A percentile compares a stretch with the other conserved stretches of the same genome.
phyloP scores from a whole-genome alignment of 2,113 vertebrate genomes.

The Gila orcuttii region DNA sequence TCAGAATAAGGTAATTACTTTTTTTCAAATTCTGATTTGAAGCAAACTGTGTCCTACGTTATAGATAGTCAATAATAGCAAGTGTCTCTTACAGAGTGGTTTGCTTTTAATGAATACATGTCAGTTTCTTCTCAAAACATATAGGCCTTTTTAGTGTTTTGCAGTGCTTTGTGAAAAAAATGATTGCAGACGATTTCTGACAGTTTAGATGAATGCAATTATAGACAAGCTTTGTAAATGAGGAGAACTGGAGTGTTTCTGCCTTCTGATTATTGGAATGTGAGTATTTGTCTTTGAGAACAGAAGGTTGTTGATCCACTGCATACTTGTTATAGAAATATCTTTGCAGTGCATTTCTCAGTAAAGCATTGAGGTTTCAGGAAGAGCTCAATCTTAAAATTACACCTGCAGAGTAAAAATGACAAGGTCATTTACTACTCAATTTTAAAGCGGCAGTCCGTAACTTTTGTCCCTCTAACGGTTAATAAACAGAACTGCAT shows the following conservation, averaged over 20 bases:
- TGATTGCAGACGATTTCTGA: background rate
- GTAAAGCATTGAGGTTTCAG: background rate
- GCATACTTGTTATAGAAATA: background rate
- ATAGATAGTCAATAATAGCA: background rate
- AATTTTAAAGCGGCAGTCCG: background rate
- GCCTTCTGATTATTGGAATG: background rate
- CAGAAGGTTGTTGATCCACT: background rate
- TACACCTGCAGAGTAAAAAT: background rate
- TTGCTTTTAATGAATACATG: background rate
- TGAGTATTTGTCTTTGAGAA: background rate
- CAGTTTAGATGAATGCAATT: background rate
- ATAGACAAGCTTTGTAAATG: background rate
- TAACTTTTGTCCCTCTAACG: too few relatives aligned
- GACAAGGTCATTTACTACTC: background rate
- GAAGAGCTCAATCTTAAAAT: too few relatives aligned
- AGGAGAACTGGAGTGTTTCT: background rate
- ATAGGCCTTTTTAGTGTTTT: background rate
- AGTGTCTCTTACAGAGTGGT: background rate
- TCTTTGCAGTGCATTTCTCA: background rate
- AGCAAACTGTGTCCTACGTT: background rate
- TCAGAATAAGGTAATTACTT: conserved; percentile 89
- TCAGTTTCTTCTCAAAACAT: background rate
- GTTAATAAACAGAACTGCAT: too few relatives aligned
- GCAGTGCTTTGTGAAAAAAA: background rate
- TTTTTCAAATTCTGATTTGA: background rate